These are phyloP conservation scores for Penaeus monodon DNA, from an alignment of 2,888 invertebrate species.

Conservation along the genomic window DNA sequence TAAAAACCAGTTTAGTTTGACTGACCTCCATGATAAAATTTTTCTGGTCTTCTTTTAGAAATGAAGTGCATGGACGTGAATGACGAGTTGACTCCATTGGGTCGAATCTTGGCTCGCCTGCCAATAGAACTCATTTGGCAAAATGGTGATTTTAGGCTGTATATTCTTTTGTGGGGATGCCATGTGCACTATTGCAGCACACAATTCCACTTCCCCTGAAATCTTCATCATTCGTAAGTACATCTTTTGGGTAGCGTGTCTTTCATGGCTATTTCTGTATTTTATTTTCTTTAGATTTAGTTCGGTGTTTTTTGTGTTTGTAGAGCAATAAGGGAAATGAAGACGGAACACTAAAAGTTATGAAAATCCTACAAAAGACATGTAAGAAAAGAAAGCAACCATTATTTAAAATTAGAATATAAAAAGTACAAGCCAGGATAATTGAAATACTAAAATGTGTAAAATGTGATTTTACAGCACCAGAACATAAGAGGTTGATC, in stretches of 20 bases:
- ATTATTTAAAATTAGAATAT: no score
- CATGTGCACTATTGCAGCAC: constrained; percentile 92
- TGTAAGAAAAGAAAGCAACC: no score
- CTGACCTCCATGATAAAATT: neutral
- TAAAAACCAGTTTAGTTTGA: no score
- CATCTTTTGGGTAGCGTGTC: neutral
- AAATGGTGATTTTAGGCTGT: constrained; percentile 96
- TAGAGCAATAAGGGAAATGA: no score
- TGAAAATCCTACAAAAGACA: no score
- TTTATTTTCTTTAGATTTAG: no score
- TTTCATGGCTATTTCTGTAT: neutral
- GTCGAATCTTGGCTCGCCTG: constrained; percentile 90
- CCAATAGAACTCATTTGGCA: constrained; percentile 96
- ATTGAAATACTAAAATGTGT: neutral
- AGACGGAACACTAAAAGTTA: no score
- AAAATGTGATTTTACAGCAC: constrained; percentile 65
- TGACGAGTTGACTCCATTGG: constrained; percentile 92
- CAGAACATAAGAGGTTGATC: constrained; percentile 78
- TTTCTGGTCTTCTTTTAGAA: constrained; percentile 73
- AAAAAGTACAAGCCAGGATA: neutral
- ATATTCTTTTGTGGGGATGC: constrained; percentile 92
- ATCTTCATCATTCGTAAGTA: constrained; percentile 86
- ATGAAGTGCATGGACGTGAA: constrained; percentile 90
- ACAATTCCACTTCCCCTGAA: constrained; percentile 94
- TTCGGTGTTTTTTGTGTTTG: no score